Base-by-base conservation (phyloP, 2,888 invertebrate species). In the Hydriomena furcata region DNA sequence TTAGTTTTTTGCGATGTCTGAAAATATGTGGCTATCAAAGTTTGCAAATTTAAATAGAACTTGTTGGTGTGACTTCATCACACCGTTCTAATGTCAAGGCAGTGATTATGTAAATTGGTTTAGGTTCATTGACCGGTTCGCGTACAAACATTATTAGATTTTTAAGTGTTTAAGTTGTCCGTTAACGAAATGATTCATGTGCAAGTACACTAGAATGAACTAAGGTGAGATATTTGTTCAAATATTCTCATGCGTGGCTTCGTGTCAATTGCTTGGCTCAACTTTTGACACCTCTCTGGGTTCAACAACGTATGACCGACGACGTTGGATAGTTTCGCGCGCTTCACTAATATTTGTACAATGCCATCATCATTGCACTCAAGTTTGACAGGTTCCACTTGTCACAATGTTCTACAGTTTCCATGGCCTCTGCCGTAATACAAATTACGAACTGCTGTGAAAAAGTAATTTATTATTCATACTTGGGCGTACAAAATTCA, bases 101-200 rank as follows among this genome's bases (percentile, higher is more conserved):
- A 61, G 63, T 71, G 65, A 78, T 77, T 78, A 84, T 81, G 79
- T 75, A 79, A 83, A 85, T 81, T 68, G 66, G 64, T 68, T 49
- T 45, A 55, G 59, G 61, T 61, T 84, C 79, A 73, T 73, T 72
- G 77, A 68, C 76, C 78, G 55, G 61, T 65, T 61, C 63, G 61
- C 66, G 58, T 66, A 68, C 72, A 75, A 76, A 73, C 49, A 76
- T 77, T 76, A 74, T 79, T 73, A 55, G 69, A 79, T 72, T 75
- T 82, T 76, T 72, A 77, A 83, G 82, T 83, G 78, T 71, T 77
- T 71, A 76, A 60, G 76, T 73, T 73, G 73, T 81, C 85, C 83
- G 84, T 85, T 88, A 84, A 81, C 74, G 74, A 83, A 83, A 87
- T 88, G 84, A 88, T 84, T 88, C 87, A 88, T 87, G n/a, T n/a